Base-by-base conservation (phyloP, 1,140 invertebrate genomes). In the Elymnias hypermnestra region DNA sequence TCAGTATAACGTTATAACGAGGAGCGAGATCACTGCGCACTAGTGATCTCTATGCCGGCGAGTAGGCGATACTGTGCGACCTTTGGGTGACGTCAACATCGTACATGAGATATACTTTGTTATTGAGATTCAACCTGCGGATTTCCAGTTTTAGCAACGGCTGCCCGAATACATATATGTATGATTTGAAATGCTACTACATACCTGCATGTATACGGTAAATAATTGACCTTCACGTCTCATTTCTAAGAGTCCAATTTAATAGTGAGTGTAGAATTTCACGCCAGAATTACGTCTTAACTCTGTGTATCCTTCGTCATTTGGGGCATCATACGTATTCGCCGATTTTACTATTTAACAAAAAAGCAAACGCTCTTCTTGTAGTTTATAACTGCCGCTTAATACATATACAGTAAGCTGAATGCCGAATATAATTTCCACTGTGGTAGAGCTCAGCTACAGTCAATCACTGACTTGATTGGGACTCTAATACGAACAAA, bases 81-180 rank as follows among this genome's bases (percentile, higher is more conserved):
- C 78, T 83, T 67, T 70, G 59, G 60, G 22, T 85, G 72, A 85
- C 77, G 76, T 79, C 74, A 84, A 38, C 39, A 39, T 39, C 45
- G 55, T 63, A 48, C 54, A 56, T 64, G 51, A 70, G 56, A 70
- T 72, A 81, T 50, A 57, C 50, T 39, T 58, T 65, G 65, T 65
- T 65, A 63, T 78, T 73, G 45, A 71, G 60, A 79, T 72, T 79
- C 72, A 72, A 58, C 60, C 43, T 45, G 67, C 68, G 64, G 53
- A 68, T 61, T 66, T 73, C 63, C 63, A 73, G 71, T 72, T 79
- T 76, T 75, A 72, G 67, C 52, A 55, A 42, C 56, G 53, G 57
- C 57, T 63, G 58, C 38, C 65, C 54, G 64, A 75, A 76, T 71
- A 50, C 28, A n/a, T n/a, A n/a, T n/a, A n/a, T n/a, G n/a, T n/a